Conservation (phyloP, 2,888 invertebrate species). For the Eupithecia centaureata region DNA sequence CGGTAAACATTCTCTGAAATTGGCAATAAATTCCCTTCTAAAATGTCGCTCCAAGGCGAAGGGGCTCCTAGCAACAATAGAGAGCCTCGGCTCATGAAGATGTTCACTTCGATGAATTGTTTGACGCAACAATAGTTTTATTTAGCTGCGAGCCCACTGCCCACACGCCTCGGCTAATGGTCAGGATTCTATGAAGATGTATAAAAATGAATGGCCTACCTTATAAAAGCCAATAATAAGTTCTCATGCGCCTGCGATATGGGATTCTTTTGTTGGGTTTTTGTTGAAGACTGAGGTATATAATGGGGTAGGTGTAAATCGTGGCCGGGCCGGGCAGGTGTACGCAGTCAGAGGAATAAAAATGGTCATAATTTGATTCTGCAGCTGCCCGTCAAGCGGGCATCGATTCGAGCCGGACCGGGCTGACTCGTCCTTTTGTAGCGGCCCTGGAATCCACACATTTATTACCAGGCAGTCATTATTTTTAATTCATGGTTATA, state of each 20-base stretch:
- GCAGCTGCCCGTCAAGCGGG: constrained; percentile 81
- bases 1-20: constrained; percentile 80
- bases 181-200: constrained; percentile 81
- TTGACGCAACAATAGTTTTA: constrained; percentile 81
- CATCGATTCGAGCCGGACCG: constrained; percentile 68
- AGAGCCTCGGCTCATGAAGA: constrained; percentile 74
- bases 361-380: constrained; percentile 81
- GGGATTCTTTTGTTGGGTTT: constrained; percentile 73
- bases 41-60: constrained; percentile 67
- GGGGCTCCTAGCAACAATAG: constrained; percentile 69
- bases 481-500: constrained; percentile 64
- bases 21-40: constrained; percentile 80
- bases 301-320: constrained; percentile 83
- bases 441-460: constrained; percentile 66
- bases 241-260: constrained; percentile 79
- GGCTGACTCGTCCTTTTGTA: constrained; percentile 70
- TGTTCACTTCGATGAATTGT: constrained; percentile 82
- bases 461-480: constrained; percentile 69
- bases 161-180: constrained; percentile 83
- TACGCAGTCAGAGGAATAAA: constrained; percentile 70
- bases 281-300: constrained; percentile 67
- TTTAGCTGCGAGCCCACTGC: constrained; percentile 81
- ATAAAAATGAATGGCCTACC: constrained; percentile 74
- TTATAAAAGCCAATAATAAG: constrained; percentile 81
- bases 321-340: constrained; percentile 76